Base-by-base conservation (phyloP, 2,797 vertebrate species). In the Triplophysa bombifrons region DNA sequence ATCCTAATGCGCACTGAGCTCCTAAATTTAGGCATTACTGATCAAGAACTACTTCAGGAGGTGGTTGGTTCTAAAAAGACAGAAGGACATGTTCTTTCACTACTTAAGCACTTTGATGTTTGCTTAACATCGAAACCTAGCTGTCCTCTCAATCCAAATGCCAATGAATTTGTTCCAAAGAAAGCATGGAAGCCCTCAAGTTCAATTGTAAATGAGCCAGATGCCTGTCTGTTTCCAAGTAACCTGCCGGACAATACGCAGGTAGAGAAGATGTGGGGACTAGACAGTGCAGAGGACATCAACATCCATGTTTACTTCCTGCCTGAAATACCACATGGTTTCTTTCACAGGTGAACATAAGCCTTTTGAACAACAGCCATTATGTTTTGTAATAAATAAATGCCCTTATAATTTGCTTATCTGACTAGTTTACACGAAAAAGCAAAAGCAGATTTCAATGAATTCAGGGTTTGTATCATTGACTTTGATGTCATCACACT, bases 61-160 rank as follows among this genome's bases (percentile, higher is more conserved):
- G 88, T 94, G 60, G 88, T 92, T 76, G 93, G 91, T 1, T 83
- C 82, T 22, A 78, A 80, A 53, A 83, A 55, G 3, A 88, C 85
- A 46, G 85, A 87, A 19, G 93, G 92, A 22, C 92, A 90, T 22
- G 85, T 95, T 14, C 91, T 95, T 75, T 89, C 84, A 22, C 89
- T 94, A 17, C 84, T 94, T 74, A 83, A 92, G 76, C 86, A 93
- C 87, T 94, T 94, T 78, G 92, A 94, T 80, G 87, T 95, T 73
- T 94, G 93, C 72, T 86, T 94, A 78, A 88, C 93, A 30, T 83
- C 92, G 51, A 87, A 85, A 68, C 50, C 86, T 0, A 12, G 51
- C 0, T 48, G 78, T 63, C 46, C 10, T 0, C 90, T 94, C 38
- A 92, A 92, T 80, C 91, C 92, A 0, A 53, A 84, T 19, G 93